A percentile compares a stretch with the other conserved stretches of the same genome.
Conservation (phyloP, 2,113 vertebrate species). For the Arvicanthis niloticus region DNA sequence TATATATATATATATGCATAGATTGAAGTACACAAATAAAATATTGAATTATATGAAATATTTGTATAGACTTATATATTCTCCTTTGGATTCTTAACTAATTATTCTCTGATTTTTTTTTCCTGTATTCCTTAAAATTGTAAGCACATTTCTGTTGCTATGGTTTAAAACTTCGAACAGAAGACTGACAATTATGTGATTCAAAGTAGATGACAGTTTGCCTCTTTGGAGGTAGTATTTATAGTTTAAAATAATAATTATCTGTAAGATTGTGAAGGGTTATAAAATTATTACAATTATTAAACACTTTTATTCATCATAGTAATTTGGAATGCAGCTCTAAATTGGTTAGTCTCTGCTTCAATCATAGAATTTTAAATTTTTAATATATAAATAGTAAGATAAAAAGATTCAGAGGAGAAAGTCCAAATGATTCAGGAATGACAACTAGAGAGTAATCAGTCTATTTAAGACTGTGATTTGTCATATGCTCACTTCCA, state of each 20-base stretch:
- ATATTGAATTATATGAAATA: constrained; percentile 20
- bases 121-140: constrained; percentile 73
- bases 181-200: constrained; percentile 82
- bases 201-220: constrained; percentile 81
- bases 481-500: neutral
- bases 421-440: constrained; percentile 37
- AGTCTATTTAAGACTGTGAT: no score
- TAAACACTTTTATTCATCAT: constrained; percentile 80
- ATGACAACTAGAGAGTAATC: neutral
- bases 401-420: neutral
- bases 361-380: constrained; percentile 58
- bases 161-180: constrained; percentile 78
- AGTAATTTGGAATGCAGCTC: constrained; percentile 71
- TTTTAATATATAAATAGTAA: constrained; percentile 25
- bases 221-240: constrained; percentile 82
- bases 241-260: constrained; percentile 85
- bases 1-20: neutral
- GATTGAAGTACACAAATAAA: neutral
- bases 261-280: constrained; percentile 81
- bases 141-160: constrained; percentile 81
- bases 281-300: constrained; percentile 83
- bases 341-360: constrained; percentile 71
- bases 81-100: constrained; percentile 38
- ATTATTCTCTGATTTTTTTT: constrained; percentile 68
- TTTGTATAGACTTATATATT: constrained; percentile 39